These are phyloP conservation scores for Hafferia zeledoni DNA, from an alignment of 2,797 vertebrate genomes.

Conservation along the genomic window DNA sequence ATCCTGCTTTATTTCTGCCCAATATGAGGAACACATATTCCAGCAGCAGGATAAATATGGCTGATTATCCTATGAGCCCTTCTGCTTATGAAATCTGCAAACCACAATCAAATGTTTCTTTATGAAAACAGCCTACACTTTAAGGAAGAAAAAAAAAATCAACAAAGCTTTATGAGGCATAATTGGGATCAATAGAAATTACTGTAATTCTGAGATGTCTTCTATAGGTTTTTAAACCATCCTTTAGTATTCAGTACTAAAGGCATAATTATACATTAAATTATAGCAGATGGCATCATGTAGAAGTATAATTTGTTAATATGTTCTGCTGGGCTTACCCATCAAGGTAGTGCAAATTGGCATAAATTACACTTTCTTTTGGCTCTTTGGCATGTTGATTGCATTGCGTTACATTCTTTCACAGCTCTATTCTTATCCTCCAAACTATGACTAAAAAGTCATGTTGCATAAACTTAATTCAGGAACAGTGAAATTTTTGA, in stretches of 20 bases:
- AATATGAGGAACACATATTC: background rate
- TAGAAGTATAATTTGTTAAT: slow-evolving; percentile 40
- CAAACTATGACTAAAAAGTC: slow-evolving; percentile 4
- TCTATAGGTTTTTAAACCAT: slow-evolving; percentile 18
- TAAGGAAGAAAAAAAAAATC: background rate
- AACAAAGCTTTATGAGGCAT: slow-evolving; percentile 1
- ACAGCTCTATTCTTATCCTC: background rate
- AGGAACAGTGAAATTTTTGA: background rate
- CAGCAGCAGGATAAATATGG: background rate
- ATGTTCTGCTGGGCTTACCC: slow-evolving; percentile 25
- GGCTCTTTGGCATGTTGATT: slow-evolving; percentile 22
- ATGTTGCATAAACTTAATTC: background rate
- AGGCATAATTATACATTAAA: slow-evolving; percentile 39
- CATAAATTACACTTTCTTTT: slow-evolving; percentile 36
- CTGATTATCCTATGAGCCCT: background rate
- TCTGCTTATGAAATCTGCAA: background rate
- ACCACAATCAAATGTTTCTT: background rate
- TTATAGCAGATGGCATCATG: slow-evolving; percentile 37
- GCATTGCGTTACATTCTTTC: background rate
- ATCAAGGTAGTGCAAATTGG: slow-evolving; percentile 46
- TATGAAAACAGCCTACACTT: background rate
- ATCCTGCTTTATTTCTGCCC: background rate
- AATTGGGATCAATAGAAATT: slow-evolving; percentile 31
- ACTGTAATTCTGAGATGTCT: background rate
- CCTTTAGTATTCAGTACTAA: slow-evolving; percentile 4